Evolutionary conservation across 2,797 vertebrate genomes (phyloP).

Genomic region (Aldrovandia affinis): DNA sequence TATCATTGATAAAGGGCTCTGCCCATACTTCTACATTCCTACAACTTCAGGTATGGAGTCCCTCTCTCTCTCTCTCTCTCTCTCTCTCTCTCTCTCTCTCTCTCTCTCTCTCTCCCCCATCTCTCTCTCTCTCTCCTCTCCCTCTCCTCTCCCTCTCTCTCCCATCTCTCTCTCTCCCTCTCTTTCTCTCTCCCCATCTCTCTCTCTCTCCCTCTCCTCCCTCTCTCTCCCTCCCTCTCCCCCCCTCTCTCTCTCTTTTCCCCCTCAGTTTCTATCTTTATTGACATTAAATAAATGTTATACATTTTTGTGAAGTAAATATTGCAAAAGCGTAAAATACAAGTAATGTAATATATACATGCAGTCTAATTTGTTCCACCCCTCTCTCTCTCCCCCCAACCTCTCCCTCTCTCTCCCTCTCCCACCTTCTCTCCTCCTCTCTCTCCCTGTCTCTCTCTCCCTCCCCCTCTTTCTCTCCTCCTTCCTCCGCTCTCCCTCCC

Average conservation of each 20-base stretch:
- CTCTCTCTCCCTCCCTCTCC: neutral
- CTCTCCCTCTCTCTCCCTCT: neutral
- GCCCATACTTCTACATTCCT: constrained; percentile 73
- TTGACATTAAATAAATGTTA: too few species aligned
- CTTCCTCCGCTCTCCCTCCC: neutral
- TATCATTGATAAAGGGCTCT: constrained; percentile 73
- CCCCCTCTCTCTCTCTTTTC: constrained; percentile 1
- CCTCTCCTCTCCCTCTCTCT: neutral
- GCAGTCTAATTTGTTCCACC: too few species aligned
- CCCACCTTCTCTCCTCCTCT: neutral
- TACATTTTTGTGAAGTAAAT: too few species aligned
- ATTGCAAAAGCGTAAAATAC: too few species aligned
- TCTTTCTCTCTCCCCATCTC: neutral
- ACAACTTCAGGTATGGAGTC: constrained; percentile 73
- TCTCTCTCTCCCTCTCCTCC: neutral
- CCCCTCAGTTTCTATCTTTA: too few species aligned
- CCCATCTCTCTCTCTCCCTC: neutral
- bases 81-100: neutral
- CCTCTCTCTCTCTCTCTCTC: too few species aligned
- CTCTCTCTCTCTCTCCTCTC: neutral
- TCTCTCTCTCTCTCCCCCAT: neutral
- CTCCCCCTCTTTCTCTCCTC: neutral
- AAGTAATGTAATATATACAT: too few species aligned
- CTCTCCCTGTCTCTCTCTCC: neutral
- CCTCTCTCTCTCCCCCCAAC: neutral